Conservation (phyloP, 1,140 invertebrate species). For the Drosophila ironensis region DNA sequence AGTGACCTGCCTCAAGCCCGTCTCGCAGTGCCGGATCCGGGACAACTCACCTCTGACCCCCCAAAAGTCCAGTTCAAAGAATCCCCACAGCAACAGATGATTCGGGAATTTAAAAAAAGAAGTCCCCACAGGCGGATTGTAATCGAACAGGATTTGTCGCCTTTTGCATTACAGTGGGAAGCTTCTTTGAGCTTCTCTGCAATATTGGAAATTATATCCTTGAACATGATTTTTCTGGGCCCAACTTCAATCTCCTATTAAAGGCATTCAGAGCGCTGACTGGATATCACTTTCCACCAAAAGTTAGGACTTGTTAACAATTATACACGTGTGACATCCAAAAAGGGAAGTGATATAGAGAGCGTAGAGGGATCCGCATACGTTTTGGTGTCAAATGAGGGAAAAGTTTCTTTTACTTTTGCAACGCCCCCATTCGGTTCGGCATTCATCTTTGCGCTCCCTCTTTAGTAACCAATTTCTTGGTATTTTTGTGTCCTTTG, state of each 20-base stretch:
- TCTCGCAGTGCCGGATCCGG: not conserved
- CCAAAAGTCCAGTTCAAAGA: slow-evolving; percentile 58
- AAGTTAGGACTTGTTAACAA: slow-evolving; percentile 48
- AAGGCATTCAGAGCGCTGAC: not conserved
- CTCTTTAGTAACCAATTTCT: slow-evolving; percentile 11
- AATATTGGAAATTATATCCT: too few relatives aligned
- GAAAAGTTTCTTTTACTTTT: slow-evolving; percentile 38
- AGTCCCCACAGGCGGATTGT: slow-evolving; percentile 5
- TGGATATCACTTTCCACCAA: slow-evolving; percentile 19
- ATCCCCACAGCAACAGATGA: slow-evolving; percentile 62
- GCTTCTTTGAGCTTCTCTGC: too few relatives aligned
- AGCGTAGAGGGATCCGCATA: slow-evolving; percentile 1
- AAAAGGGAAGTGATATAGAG: not conserved
- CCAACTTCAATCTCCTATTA: too few relatives aligned
- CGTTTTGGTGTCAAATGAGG: slow-evolving; percentile 53
- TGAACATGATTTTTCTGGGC: too few relatives aligned
- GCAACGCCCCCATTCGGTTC: not conserved
- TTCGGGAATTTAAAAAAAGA: slow-evolving; percentile 6
- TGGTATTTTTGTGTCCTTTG: slow-evolving; percentile 45
- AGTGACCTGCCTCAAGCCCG: slow-evolving; percentile 18
- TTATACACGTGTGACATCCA: slow-evolving; percentile 32
- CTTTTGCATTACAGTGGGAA: slow-evolving; percentile 24
- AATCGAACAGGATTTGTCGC: slow-evolving; percentile 45
- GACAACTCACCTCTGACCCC: not conserved
- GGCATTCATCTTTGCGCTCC: slow-evolving; percentile 1